Conservation (phyloP, 2,113 vertebrate genomes). For the Eira barbara region DNA sequence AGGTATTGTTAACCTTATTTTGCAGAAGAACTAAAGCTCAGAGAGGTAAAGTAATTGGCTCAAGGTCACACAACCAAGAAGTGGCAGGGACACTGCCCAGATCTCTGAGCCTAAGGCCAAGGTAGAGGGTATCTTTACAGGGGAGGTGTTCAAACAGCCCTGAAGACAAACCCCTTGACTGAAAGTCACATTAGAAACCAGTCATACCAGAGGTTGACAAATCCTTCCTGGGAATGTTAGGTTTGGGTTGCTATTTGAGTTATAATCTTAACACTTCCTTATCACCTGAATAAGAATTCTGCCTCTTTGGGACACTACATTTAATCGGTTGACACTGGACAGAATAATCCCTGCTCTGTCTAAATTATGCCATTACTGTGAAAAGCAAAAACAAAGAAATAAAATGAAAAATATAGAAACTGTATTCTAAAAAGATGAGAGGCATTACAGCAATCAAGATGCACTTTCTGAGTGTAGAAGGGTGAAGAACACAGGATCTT, state of each 20-base stretch:
- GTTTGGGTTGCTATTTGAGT: background rate
- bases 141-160: background rate
- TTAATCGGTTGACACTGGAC: background rate
- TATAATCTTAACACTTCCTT: background rate
- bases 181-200: background rate
- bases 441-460: background rate
- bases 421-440: background rate
- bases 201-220: background rate
- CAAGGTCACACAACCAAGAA: background rate
- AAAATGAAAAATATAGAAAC: background rate
- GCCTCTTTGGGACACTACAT: background rate
- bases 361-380: background rate
- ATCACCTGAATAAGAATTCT: background rate
- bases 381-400: background rate
- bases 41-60: background rate
- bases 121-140: background rate
- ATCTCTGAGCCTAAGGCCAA: background rate
- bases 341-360: background rate
- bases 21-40: constrained; percentile 14
- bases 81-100: background rate
- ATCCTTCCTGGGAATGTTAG: background rate
- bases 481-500: background rate
- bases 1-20: background rate
- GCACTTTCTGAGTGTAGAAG: background rate
- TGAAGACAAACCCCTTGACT: background rate